Base-by-base conservation (phyloP, 2,888 invertebrate genomes). In the Drosophila neoperkinsi region DNA sequence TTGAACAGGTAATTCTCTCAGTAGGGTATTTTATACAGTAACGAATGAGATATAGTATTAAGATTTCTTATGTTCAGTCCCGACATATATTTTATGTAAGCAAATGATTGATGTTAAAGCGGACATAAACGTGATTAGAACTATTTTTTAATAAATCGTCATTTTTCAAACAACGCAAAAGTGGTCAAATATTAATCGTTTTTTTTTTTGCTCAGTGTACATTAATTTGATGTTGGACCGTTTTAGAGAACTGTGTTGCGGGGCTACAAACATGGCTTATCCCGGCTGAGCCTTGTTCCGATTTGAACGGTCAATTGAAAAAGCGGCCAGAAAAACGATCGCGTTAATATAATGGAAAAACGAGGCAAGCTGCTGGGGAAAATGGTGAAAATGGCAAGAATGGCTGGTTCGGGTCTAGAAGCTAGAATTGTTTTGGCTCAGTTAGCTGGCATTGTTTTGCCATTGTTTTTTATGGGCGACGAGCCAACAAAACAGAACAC, bases 271-370 rank as follows among this genome's bases (percentile, higher is more conserved):
- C 76, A 52, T 52, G 77, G 91, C 91, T 92, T 84, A 92, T 90
- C 92, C 88, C 43, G 74, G 90, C 87, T 92, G 80, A 92, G 88
- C 91, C 91, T 80, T 91, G 91, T 91, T 90, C 85, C 91, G 85
- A 88, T 84, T 82, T 86, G 75, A 84, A 91, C 84, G 92, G 92
- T 92, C 91, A 92, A 92, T 92, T 91, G 92, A 90, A 90, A 90
- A 88, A 79, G 83, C 82, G 83, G 65, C 81, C 88, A 79, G 77
- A 58, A 83, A 83, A 84, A 83, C 85, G 84, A 90, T 84, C 88
- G 71, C 62, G 70, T 58, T 67, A 71, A 79, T 75, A 80, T 76
- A 79, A 73, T 64, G 31, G 51, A 4, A 62, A 62, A 67, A 64
- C 61, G 68, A 70, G 56, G 63, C n/a, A 34, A 36, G 0, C 34